Evolutionary conservation across 2,797 vertebrate species (phyloP), one percentile per base, ranked within the genome.

Genomic region (Chloroceryle amazona): DNA sequence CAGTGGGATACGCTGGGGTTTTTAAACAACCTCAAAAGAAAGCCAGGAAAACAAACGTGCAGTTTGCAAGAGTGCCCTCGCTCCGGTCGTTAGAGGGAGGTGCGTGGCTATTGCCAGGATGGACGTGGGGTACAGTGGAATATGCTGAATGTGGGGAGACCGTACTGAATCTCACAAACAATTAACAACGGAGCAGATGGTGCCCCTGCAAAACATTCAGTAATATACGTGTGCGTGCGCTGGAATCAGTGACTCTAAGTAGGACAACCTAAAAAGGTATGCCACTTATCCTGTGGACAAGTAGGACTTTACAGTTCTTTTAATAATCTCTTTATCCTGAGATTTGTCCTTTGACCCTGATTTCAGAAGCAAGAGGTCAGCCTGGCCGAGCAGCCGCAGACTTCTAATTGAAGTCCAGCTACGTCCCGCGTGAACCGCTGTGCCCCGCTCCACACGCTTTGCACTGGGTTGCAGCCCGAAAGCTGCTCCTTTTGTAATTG

Each of bases 281-380:
- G 71, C 95, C 96, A 94, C 88, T 96, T 96, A 93, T 97, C 96
- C 94, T n/a, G 41, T 73, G 75, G 88, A 73, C 51, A 95, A 81
- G 95, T 70, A 82, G 86, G 94, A 97, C 94, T 98, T 98, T 95
- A 29, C 90, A 74, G 91, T 91, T 97, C 96, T 97, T 98, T 95
- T 71, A 73, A 93, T 96, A 98, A 97, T 93, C 87, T 78, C 84
- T 93, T 98, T 88, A 90, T 86, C 85, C 94, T 79, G 80, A 37
- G 94, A 74, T 88, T 96, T 97, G 81, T 97, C 60, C 87, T 95
- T 66, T 96, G 96, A 93, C 94, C 83, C 94, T 93, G 84, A 75
- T 96, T 98, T 94, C 93, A 95, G 90, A 97, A 83, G 92, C 93
- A 33, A 83, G 88, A 88, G 95, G 86, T 93, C 93, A 89, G 76